Percentiles rank a stretch among this genome's conserved stretches.
Conservation (phyloP, 2,888 invertebrate genomes). For the Agriopis marginaria region DNA sequence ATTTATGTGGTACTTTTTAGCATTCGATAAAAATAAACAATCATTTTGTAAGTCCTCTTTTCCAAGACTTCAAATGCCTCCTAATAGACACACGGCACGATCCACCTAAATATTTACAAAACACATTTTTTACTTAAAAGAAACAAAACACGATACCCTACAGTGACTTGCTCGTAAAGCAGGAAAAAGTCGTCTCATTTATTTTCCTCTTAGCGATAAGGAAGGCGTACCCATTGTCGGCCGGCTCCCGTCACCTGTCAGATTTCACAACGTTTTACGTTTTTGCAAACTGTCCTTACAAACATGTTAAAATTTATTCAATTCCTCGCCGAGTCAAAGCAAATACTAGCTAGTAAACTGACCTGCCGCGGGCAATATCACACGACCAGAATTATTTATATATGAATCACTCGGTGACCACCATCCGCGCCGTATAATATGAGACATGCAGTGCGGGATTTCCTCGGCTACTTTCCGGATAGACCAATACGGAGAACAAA, state of each 20-base stretch:
- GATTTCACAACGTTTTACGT: conserved; percentile 64
- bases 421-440: conserved; percentile 32
- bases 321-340: conserved; percentile 51
- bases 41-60: neutral
- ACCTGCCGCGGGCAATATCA: conserved; percentile 43
- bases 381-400: conserved; percentile 54
- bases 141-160: conserved; percentile 64
- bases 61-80: neutral
- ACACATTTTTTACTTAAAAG: conserved; percentile 55
- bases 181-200: conserved; percentile 76
- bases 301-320: conserved; percentile 62
- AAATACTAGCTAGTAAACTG: conserved; percentile 43
- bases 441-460: conserved; percentile 36
- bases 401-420: conserved; percentile 32
- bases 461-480: conserved; percentile 41
- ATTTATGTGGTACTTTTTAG: neutral
- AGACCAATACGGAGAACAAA: conserved; percentile 39
- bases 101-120: conserved; percentile 47
- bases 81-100: conserved; percentile 38
- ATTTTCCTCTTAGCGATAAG: conserved; percentile 78
- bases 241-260: conserved; percentile 73
- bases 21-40: neutral
- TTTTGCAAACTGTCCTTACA: conserved; percentile 45
- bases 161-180: conserved; percentile 65
- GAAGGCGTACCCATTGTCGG: conserved; percentile 67